These are phyloP conservation scores for Apocheima hispidaria DNA, from an alignment of 2,888 invertebrate genomes.

Conservation along the genomic window DNA sequence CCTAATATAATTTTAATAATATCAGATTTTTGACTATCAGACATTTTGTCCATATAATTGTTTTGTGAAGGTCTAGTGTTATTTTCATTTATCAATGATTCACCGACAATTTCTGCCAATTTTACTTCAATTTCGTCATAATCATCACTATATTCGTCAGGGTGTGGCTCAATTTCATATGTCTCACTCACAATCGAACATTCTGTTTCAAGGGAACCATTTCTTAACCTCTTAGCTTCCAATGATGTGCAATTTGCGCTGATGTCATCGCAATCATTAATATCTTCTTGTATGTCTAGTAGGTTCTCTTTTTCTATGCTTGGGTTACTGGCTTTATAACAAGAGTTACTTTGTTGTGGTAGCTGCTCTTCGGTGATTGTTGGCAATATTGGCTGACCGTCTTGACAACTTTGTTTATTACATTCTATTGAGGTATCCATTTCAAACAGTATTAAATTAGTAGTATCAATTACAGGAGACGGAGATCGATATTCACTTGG, in stretches of 20 bases:
- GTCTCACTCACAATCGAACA: neutral
- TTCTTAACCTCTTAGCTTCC: neutral
- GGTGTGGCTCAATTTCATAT: neutral
- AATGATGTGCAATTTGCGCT: neutral
- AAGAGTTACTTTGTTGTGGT: neutral
- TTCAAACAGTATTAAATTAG: neutral
- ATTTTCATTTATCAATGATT: neutral
- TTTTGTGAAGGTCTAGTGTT: neutral
- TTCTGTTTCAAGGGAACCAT: neutral
- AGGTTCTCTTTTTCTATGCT: neutral
- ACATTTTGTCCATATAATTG: neutral
- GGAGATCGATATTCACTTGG: neutral
- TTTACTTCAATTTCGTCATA: constrained; percentile 14
- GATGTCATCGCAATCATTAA: neutral
- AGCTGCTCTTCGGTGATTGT: neutral
- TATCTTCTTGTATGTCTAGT: neutral
- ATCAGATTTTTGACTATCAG: neutral
- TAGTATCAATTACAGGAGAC: constrained; percentile 9
- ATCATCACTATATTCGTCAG: neutral
- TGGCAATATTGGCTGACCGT: neutral
- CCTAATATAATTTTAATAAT: neutral
- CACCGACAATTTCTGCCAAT: constrained; percentile 13
- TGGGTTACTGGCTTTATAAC: neutral
- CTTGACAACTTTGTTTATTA: neutral
- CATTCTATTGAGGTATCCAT: neutral